Base-by-base conservation (phyloP, 2,888 invertebrate species). In the Xylocampa areola region DNA sequence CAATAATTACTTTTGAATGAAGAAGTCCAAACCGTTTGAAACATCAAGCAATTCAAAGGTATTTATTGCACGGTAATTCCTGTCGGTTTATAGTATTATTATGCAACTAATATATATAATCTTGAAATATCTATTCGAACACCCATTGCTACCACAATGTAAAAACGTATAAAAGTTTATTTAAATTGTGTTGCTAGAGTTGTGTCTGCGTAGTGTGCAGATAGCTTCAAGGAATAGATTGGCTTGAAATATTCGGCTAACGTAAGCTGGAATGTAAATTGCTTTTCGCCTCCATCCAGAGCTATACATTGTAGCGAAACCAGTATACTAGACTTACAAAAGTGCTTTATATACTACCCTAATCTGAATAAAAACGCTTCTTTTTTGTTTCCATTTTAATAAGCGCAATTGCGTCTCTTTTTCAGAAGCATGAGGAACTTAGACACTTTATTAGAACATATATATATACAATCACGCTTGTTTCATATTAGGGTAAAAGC, bases 251-350 rank as follows among this genome's bases (percentile, higher is more conserved):
- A 68, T 69, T 68, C 27, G 37, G 47, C 63, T 48, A 53, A 44
- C 64, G 47, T 36, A 30, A 52, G 43, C 39, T 13, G 69, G 64
- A 69, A 65, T 65, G 69, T 68, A 65, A 65, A 68, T 65, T 53
- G 53, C 39, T 47, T 62, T 39, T 35, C 30, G 30, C 39, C 16
- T 62, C 43, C 8, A 29, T 49, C 30, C 8, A 2, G 11, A 47
- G 63, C 37, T 47, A 52, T 62, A 45, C 17, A 14, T 25, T 32
- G 27, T 41, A 21, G 40, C 37, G 37, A 52, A 41, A 52, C 27
- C 43, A 39, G 45, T 33, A 17, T 47, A 48, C 47, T 47, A 39
- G 41, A 51, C 52, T 47, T 44, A 35, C 50, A 50, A 62, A 64
- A 43, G 30, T 44, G 21, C 32, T 52, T 44, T 33, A 40, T 52